These are phyloP conservation scores for Sebastes nivosus DNA, from an alignment of 2,797 vertebrate species.

Conservation along the genomic window DNA sequence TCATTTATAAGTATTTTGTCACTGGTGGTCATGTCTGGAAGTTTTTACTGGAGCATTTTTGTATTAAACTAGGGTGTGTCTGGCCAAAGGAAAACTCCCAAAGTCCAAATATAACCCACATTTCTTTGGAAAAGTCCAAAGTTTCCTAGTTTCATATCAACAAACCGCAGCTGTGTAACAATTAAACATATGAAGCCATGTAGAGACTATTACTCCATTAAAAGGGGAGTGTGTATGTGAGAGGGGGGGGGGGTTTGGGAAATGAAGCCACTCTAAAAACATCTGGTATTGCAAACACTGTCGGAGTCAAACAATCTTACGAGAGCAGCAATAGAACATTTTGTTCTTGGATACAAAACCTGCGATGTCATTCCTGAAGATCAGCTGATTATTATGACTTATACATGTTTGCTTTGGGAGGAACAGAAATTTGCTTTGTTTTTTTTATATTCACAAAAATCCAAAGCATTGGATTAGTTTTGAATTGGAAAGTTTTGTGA, in stretches of 20 bases:
- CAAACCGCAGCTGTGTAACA: conserved; percentile 51
- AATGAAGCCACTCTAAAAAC: conserved; percentile 58
- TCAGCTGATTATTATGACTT: conserved; percentile 28
- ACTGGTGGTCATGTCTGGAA: conserved; percentile 69
- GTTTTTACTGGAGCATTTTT: conserved; percentile 69
- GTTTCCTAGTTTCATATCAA: conserved; percentile 73
- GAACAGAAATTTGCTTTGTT: background rate
- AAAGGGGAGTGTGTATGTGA: conserved; percentile 2
- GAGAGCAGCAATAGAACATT: conserved; percentile 67
- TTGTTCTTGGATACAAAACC: conserved; percentile 51
- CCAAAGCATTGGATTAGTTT: background rate
- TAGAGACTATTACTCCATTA: conserved; percentile 40
- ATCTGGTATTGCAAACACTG: conserved; percentile 64
- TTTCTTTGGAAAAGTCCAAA: conserved; percentile 58
- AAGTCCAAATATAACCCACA: conserved; percentile 65
- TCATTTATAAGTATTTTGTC: conserved; percentile 50
- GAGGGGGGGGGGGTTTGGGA: conserved; percentile 23
- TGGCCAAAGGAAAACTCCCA: conserved; percentile 56
- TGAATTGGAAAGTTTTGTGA: background rate
- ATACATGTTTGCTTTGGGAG: conserved; percentile 9
- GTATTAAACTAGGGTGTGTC: conserved; percentile 66
- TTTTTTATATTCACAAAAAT: background rate
- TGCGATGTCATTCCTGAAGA: conserved; percentile 16
- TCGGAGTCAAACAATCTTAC: conserved; percentile 46
- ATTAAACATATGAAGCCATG: conserved; percentile 54